Base-by-base conservation (phyloP, 2,888 invertebrate species). In the Caenorhabditis sp. region DNA sequence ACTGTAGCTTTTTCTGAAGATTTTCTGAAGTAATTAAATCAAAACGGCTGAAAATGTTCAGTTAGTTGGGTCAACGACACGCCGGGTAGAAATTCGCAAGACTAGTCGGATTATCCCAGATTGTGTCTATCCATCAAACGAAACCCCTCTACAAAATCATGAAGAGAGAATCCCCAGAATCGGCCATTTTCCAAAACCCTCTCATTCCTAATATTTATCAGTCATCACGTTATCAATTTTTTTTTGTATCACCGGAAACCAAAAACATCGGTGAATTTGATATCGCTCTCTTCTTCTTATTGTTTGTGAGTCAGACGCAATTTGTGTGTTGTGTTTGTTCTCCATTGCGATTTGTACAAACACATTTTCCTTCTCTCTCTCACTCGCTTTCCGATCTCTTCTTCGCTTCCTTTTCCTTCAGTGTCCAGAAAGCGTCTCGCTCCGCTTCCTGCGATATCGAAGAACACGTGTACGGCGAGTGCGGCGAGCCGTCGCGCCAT, bases 401-500 rank as follows among this genome's bases (percentile, higher is more conserved):
- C 51, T n/a, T 69, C 7, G 31, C 35, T 41, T 19, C 26, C 14
- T 68, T 19, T 28, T 19, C 54, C 26, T 51, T 51, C 54, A 38
- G 54, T 41, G 66, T 38, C 66, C 66, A 51, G 66, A 35, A 14
- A 51, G 47, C 22, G 28, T 44, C 26, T 8, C n/a, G n/a, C 16
- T 26, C 28, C 19, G 26, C 47, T 58, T 54, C 26, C 54, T 54
- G 47, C 47, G 47, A 47, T 47, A 54, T 54, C 54, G 24, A 38
- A 28, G 76, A 76, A 76, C 76, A 76, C 76, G 61, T 76, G 76
- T 76, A 56, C 66, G 38, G 38, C 31, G 38, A 69, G 69, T 41
- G 72, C 31, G 44, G 28, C 26, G n/a, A 22, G 64, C 63, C 49
- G 19, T 28, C 49, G 19, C 16, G 26, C 22, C 68, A 68, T 68